phyloP scores from a whole-genome alignment of 2,797 vertebrate genomes.

The Muscicapa comitata region DNA sequence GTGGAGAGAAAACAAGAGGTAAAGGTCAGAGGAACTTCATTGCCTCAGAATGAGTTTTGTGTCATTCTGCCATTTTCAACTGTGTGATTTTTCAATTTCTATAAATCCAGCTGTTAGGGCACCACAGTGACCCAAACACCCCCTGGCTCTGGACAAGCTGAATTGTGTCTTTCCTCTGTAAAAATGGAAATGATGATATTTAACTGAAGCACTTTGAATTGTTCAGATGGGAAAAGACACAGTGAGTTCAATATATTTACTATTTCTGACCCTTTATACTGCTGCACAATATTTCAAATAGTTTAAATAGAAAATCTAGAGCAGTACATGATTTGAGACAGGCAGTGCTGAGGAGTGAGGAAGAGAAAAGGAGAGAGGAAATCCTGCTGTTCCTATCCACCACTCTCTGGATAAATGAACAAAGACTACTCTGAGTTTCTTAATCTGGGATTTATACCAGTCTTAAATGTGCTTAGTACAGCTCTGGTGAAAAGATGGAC shows the following conservation, averaged over 20 bases:
- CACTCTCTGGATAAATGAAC: neutral
- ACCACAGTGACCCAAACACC: neutral
- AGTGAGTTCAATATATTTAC: neutral
- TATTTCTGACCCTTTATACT: neutral
- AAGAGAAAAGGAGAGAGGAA: neutral
- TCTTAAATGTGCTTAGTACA: neutral
- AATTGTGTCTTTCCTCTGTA: neutral
- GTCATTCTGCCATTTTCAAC: neutral
- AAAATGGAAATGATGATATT: neutral
- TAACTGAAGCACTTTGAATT: neutral
- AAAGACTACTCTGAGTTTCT: neutral
- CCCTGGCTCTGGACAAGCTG: neutral
- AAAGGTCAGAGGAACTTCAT: neutral
- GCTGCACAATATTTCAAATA: neutral
- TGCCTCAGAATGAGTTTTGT: neutral
- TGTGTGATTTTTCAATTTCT: neutral
- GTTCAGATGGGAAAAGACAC: neutral
- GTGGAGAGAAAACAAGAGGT: neutral
- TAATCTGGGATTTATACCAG: neutral
- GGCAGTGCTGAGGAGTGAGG: neutral
- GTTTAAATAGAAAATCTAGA: neutral
- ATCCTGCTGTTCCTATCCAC: neutral
- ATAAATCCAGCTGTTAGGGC: neutral
- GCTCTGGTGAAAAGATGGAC: neutral
- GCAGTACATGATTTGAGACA: neutral